These are phyloP conservation scores for Diaphora mendica DNA, from an alignment of 2,888 invertebrate species.

Conservation along the genomic window DNA sequence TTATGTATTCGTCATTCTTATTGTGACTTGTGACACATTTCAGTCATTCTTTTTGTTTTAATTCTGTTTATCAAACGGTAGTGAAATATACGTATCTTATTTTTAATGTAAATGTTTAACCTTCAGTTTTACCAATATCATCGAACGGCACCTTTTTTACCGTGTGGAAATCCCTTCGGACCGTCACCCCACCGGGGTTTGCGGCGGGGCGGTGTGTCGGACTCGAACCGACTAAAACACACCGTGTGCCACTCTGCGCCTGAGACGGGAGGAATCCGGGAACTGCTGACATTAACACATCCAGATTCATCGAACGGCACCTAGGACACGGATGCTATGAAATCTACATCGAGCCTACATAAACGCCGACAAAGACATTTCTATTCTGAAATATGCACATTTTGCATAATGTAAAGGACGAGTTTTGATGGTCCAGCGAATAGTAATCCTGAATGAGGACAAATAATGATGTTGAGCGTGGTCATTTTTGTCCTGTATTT, in stretches of 20 bases:
- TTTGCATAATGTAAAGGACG: neutral
- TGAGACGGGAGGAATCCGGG: no score
- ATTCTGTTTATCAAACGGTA: neutral
- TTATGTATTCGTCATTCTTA: no score
- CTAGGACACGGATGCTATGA: neutral
- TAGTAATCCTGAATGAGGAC: neutral
- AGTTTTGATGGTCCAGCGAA: neutral
- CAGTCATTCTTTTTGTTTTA: no score
- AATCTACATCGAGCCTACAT: neutral
- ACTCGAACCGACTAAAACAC: no score
- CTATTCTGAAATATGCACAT: neutral
- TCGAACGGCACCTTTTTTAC: neutral
- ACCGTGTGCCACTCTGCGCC: no score
- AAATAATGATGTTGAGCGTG: neutral
- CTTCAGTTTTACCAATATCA: neutral
- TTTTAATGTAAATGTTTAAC: neutral
- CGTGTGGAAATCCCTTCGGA: no score
- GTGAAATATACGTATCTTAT: neutral
- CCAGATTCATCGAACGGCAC: neutral
- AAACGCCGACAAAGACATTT: neutral
- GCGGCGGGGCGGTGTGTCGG: no score
- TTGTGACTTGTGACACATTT: no score
- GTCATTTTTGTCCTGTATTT: neutral
- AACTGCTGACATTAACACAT: no score
- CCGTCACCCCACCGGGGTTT: no score